Conservation (phyloP, 2,113 vertebrate species). For the Ciconia maguari region DNA sequence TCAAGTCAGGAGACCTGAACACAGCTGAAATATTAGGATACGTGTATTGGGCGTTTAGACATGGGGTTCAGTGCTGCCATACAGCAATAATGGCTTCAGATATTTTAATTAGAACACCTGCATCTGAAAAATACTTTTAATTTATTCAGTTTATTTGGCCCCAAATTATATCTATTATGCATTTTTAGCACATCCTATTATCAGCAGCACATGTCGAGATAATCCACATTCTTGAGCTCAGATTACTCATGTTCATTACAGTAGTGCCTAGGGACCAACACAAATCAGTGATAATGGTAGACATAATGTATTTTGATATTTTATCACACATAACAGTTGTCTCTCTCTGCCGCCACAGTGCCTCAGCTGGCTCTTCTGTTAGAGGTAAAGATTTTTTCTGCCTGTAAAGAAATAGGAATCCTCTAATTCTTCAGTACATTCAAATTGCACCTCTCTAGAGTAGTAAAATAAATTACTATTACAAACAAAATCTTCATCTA, state of each 20-base stretch:
- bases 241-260: not conserved
- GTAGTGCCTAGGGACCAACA: not conserved
- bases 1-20: not conserved
- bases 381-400: not conserved
- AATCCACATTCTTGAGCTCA: not conserved
- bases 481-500: not conserved
- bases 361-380: not conserved
- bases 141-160: not conserved
- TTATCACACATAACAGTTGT: not conserved
- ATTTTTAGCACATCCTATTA: not conserved
- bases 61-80: not conserved
- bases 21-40: not conserved
- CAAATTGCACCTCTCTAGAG: not conserved
- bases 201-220: accelerated
- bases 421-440: not conserved
- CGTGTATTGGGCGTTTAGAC: not conserved
- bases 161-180: not conserved
- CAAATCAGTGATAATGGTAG: not conserved
- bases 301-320: not conserved
- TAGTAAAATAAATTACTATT: not conserved
- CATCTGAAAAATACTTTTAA: not conserved
- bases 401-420: not conserved
- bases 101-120: not conserved
- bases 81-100: not conserved
- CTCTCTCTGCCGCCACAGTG: not conserved